Evolutionary conservation across 2,888 invertebrate species (phyloP).

Genomic region (Apoderus coryli): DNA sequence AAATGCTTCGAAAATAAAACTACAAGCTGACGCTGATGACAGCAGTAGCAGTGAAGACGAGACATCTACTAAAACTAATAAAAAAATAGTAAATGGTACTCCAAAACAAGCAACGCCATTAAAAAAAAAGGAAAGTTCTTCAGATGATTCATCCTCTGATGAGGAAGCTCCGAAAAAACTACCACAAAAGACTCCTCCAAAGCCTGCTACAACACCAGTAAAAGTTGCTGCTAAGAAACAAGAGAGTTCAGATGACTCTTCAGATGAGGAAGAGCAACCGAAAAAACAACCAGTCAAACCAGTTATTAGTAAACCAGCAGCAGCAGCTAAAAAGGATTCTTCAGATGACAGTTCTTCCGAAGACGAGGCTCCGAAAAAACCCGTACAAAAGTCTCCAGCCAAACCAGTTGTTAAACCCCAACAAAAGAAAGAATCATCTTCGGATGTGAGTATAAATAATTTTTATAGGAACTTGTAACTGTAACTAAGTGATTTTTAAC

Average conservation of each 20-base stretch:
- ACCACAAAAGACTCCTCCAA: background rate
- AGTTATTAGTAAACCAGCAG: background rate
- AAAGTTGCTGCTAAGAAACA: constrained; percentile 14
- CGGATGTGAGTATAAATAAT: no score
- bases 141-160: constrained; percentile 22
- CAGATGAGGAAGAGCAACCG: constrained; percentile 17
- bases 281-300: background rate
- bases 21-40: constrained; percentile 7
- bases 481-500: no score
- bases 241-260: constrained; percentile 19
- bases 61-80: constrained; percentile 17
- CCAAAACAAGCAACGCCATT: constrained; percentile 11
- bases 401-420: constrained; percentile 8
- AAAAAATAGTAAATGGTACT: constrained; percentile 13
- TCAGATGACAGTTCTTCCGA: constrained; percentile 20
- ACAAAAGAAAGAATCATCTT: no score
- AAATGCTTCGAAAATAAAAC: constrained; percentile 10
- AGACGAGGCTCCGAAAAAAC: constrained; percentile 13
- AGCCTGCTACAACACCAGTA: background rate
- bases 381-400: constrained; percentile 11
- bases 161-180: constrained; percentile 23
- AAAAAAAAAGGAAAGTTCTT: constrained; percentile 12
- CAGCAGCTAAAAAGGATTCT: constrained; percentile 7
- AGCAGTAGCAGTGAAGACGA: constrained; percentile 20
- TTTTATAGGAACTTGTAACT: no score